A percentile compares a stretch with the other conserved stretches of the same genome.
Conservation (phyloP, 2,888 invertebrate species). For the Hydraecia micacea region DNA sequence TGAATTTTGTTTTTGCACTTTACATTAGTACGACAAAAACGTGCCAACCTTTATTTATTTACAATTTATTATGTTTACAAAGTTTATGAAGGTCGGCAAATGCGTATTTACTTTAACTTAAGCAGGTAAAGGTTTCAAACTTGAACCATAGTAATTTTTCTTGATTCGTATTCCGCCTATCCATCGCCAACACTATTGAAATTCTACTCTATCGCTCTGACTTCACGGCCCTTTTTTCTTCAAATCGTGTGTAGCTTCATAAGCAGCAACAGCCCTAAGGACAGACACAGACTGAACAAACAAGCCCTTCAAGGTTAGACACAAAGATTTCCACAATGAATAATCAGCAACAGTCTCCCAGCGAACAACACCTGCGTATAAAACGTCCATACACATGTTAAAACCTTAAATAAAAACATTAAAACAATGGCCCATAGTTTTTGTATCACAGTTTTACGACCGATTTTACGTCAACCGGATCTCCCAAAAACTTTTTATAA, state of each 20-base stretch:
- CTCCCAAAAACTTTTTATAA: conserved; percentile 1
- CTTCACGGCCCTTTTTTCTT: conserved; percentile 31
- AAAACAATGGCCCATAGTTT: conserved; percentile 25
- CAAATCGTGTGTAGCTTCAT: conserved; percentile 39
- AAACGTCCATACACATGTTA: conserved; percentile 13
- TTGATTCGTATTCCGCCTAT: conserved; percentile 35
- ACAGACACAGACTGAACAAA: conserved; percentile 15
- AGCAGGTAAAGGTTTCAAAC: conserved; percentile 54
- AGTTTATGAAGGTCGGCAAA: conserved; percentile 47
- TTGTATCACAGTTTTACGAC: conserved; percentile 21
- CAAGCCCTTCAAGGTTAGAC: conserved; percentile 43
- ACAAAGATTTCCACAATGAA: conserved; percentile 45
- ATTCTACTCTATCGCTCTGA: conserved; percentile 46
- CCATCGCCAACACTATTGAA: conserved; percentile 29
- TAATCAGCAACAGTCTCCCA: conserved; percentile 37
- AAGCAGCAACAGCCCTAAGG: conserved; percentile 20
- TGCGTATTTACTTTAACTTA: conserved; percentile 41
- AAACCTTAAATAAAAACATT: conserved; percentile 16
- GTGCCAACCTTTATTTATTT: conserved; percentile 47
- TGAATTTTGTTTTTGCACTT: conserved; percentile 18
- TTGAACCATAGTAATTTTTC: conserved; percentile 50
- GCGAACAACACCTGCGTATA: conserved; percentile 23
- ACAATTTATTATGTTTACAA: conserved; percentile 36
- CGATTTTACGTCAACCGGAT: conserved; percentile 28
- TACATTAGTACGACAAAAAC: conserved; percentile 23